Base-by-base conservation (phyloP, 2,113 vertebrate genomes). In the Saguinus midas region DNA sequence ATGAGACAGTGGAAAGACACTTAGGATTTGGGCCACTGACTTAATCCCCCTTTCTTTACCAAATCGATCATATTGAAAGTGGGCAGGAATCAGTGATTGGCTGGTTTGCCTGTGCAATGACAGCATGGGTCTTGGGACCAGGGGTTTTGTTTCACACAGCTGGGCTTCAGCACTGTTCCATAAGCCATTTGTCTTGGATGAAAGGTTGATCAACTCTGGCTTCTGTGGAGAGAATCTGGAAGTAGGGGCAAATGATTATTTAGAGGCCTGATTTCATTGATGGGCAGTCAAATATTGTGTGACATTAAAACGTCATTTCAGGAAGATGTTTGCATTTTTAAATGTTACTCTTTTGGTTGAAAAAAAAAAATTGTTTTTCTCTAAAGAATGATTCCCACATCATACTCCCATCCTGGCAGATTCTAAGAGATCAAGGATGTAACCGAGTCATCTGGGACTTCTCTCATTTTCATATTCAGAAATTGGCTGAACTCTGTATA, bases 191-290 rank as follows among this genome's bases (percentile, higher is more conserved):
- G 90, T 95, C 97, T 98, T 97, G 92, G 95, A 97, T 23, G 90
- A 96, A 98, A 97, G 84, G 7, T 58, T 97, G 98, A 96, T 97
- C 96, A 98, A 97, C 98, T 97, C 97, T 97, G 94, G 73, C 91
- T 97, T 75, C 97, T 50, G 2, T 73, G 86, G 94, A 97, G 72
- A 95, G 96, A 97, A 79, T 90, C 88, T 95, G 92, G 91, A 97
- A 97, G 96, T 88, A 87, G 75, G 95, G 68, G 86, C 87, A 58
- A n/a, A 43, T 91, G 94, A 90, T 98, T 98, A 97, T 96, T 97
- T 96, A 96, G 64, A 97, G 90, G 88, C 84, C 95, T 93, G 80
- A 95, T 97, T 97, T 98, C 98, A 95, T 95, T 95, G 96, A 94
- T 95, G 95, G 97, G 93, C 45, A 90, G 93, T 94, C 96, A 91